phyloP scores from a whole-genome alignment of 2,888 invertebrate species.

The Eugnorisma glareosa region DNA sequence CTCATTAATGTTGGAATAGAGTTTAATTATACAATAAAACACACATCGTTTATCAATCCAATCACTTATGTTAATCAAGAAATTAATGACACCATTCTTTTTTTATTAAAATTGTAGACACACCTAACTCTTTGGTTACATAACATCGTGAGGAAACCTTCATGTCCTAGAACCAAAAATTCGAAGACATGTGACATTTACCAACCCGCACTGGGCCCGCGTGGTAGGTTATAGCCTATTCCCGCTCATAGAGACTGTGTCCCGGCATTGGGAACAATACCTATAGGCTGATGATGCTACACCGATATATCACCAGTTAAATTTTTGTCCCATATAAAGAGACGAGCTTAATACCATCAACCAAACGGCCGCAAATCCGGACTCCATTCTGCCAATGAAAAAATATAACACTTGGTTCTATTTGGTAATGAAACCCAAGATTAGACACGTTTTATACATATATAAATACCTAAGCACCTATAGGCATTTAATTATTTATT shows the following conservation, averaged over 20 bases:
- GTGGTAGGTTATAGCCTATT: not conserved
- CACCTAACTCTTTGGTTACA: not conserved
- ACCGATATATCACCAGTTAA: not conserved
- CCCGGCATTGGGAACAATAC: not conserved
- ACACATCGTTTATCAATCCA: conserved; percentile 49
- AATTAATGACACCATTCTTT: conserved; percentile 30
- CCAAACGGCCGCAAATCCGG: not conserved
- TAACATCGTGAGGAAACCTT: not conserved
- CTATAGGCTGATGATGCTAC: not conserved
- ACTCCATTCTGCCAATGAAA: not conserved
- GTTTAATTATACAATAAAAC: conserved; percentile 60
- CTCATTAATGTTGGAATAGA: conserved; percentile 47
- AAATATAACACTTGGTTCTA: not conserved
- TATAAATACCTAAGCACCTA: not conserved
- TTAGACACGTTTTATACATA: not conserved
- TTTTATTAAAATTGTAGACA: not conserved
- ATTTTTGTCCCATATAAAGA: not conserved
- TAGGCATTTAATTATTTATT: conserved; percentile 12
- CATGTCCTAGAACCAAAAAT: not conserved
- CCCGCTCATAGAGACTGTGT: not conserved
- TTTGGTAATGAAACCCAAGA: not conserved
- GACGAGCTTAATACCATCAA: not conserved
- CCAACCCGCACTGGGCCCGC: not conserved
- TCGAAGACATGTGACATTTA: not conserved
- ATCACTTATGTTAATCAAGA: conserved; percentile 56